A percentile compares a stretch with the other conserved stretches of the same genome.
phyloP scores from a whole-genome alignment of 2,888 invertebrate species.

The Megamerina dolium region DNA sequence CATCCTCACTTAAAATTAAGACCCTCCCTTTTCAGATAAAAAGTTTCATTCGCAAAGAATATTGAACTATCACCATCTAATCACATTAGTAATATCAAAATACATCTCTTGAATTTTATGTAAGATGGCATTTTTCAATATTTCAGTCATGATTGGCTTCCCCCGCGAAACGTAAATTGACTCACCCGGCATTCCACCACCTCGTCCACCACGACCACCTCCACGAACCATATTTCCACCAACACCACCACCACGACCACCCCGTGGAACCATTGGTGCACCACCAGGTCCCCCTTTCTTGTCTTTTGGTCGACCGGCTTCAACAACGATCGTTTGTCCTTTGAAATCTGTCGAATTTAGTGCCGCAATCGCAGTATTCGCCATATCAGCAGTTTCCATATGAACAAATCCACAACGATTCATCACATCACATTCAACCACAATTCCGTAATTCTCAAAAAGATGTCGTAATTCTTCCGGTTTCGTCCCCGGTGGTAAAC shows the following conservation, averaged over 20 bases:
- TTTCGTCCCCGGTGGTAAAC: constrained; percentile 78
- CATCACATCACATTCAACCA: constrained; percentile 91
- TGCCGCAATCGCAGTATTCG: constrained; percentile 71
- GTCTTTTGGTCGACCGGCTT: constrained; percentile 73
- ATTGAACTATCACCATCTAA: no score
- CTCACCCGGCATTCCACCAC: constrained; percentile 21
- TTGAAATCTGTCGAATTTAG: constrained; percentile 77
- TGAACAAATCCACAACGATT: constrained; percentile 93
- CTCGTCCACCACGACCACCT: constrained; percentile 34
- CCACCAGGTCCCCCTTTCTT: constrained; percentile 54
- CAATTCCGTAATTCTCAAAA: constrained; percentile 80
- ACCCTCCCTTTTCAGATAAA: no score
- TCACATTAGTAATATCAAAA: no score
- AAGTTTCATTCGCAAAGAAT: no score
- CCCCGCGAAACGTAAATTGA: neutral
- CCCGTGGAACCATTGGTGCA: constrained; percentile 19
- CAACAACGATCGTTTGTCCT: constrained; percentile 78
- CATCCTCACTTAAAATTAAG: no score
- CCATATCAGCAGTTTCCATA: constrained; percentile 77
- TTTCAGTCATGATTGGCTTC: neutral
- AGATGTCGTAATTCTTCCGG: constrained; percentile 74
- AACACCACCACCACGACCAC: constrained; percentile 18
- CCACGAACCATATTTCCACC: constrained; percentile 21
- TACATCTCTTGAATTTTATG: no score
- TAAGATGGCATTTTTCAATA: neutral